These are phyloP conservation scores for Helicoverpa armigera DNA, from an alignment of 1,140 invertebrate genomes.

Conservation along the genomic window DNA sequence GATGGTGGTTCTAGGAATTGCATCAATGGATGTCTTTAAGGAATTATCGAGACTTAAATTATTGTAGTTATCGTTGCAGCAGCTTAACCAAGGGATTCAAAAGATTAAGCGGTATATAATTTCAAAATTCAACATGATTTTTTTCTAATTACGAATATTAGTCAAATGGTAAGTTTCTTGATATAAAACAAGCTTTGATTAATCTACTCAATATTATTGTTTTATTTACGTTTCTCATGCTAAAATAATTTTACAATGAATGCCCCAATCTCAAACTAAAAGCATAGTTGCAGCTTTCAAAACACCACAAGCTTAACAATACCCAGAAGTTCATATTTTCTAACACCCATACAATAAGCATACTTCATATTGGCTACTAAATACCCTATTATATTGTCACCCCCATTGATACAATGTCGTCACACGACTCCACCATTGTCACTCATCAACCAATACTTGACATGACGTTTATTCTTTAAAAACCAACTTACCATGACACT, in stretches of 20 bases:
- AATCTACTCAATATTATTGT: too few relatives aligned
- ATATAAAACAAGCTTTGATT: not conserved
- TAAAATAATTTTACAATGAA: too few relatives aligned
- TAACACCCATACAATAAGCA: conserved; percentile 27
- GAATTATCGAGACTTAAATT: too few relatives aligned
- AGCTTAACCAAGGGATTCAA: too few relatives aligned
- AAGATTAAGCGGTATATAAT: too few relatives aligned
- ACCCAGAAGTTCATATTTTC: conserved; percentile 1
- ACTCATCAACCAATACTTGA: conserved; percentile 43
- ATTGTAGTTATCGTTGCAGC: too few relatives aligned
- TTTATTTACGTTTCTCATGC: too few relatives aligned
- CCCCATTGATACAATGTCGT: conserved; percentile 34
- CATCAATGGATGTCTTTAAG: not conserved
- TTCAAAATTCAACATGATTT: too few relatives aligned
- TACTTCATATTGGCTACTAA: conserved; percentile 41
- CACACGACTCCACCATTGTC: conserved; percentile 40
- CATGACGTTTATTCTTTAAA: conserved; percentile 33
- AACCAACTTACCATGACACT: conserved; percentile 8
- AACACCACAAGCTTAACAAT: not conserved
- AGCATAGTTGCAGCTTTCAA: not conserved
- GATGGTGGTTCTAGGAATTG: not conserved
- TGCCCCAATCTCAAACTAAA: not conserved
- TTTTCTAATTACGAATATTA: too few relatives aligned
- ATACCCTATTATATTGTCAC: conserved; percentile 28
- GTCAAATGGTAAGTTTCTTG: not conserved